A percentile compares a stretch with the other conserved stretches of the same genome.
Evolutionary conservation across 2,888 invertebrate species (phyloP).

Genomic region (Parasteatoda lunata): DNA sequence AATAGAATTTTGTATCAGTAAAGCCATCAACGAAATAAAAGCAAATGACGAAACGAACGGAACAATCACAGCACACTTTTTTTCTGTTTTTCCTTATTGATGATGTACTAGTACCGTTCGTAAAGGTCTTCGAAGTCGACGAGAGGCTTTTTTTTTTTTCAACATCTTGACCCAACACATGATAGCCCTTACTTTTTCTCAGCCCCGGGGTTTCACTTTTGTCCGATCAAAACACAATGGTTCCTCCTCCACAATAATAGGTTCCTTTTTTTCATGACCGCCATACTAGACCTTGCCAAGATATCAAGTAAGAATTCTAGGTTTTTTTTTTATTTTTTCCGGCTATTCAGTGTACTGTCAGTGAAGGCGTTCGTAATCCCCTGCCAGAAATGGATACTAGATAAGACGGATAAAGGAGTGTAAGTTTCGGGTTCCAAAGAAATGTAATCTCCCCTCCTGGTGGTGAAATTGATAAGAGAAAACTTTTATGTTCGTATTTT

Average conservation of each 20-base stretch:
- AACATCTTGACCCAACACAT: constrained; percentile 11
- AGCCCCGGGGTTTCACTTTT: constrained; percentile 31
- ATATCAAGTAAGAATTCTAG: constrained; percentile 29
- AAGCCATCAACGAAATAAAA: constrained; percentile 12
- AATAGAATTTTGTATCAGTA: not conserved
- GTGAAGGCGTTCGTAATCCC: constrained; percentile 47
- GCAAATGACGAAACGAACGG: constrained; percentile 8
- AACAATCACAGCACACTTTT: constrained; percentile 27
- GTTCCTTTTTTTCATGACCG: constrained; percentile 3
- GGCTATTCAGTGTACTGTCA: constrained; percentile 11
- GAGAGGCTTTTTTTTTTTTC: constrained; percentile 1
- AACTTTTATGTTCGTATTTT: constrained; percentile 29
- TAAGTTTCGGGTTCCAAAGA: constrained; percentile 27
- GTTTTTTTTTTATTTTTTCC: constrained; percentile 10
- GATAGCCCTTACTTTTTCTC: constrained; percentile 32
- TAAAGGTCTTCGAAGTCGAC: not conserved
- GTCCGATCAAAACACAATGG: constrained; percentile 37
- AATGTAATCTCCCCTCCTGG: constrained; percentile 50
- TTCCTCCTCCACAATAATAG: constrained; percentile 18
- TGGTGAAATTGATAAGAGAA: constrained; percentile 53
- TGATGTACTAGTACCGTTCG: constrained; percentile 30
- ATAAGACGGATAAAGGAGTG: constrained; percentile 49
- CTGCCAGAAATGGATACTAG: constrained; percentile 43
- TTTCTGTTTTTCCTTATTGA: constrained; percentile 14
- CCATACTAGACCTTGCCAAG: constrained; percentile 24